Conservation (phyloP, 2,888 invertebrate genomes). For the Deroplatys truncata region DNA sequence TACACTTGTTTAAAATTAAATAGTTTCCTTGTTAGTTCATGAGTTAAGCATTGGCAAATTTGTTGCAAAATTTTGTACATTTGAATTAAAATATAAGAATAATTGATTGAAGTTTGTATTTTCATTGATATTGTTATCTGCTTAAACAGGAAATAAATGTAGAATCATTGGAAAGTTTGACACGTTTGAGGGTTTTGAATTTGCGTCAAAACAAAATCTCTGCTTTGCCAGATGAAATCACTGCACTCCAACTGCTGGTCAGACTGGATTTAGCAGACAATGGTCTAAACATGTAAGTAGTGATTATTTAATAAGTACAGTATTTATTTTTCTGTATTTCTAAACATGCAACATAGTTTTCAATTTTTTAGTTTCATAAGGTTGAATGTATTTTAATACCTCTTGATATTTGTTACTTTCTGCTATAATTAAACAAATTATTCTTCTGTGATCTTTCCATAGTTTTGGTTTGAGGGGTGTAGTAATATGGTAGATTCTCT, state of each 20-base stretch:
- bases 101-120: too few species aligned
- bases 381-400: too few species aligned
- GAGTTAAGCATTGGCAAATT: too few species aligned
- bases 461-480: too few species aligned
- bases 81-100: neutral
- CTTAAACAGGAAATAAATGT: constrained; percentile 59
- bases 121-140: neutral
- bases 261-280: constrained; percentile 84
- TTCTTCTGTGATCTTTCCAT: too few species aligned
- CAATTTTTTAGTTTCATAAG: too few species aligned
- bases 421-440: too few species aligned
- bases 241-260: constrained; percentile 67
- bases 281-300: constrained; percentile 51
- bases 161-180: constrained; percentile 67
- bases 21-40: too few species aligned
- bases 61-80: neutral
- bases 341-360: neutral
- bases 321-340: neutral
- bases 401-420: too few species aligned
- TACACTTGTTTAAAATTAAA: too few species aligned
- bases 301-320: constrained; percentile 37
- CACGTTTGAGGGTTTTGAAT: constrained; percentile 69
- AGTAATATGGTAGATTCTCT: too few species aligned
- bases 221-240: constrained; percentile 73
- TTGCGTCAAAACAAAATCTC: constrained; percentile 78